phyloP scores from a whole-genome alignment of 2,797 vertebrate genomes.

The Phalanger gymnotis region DNA sequence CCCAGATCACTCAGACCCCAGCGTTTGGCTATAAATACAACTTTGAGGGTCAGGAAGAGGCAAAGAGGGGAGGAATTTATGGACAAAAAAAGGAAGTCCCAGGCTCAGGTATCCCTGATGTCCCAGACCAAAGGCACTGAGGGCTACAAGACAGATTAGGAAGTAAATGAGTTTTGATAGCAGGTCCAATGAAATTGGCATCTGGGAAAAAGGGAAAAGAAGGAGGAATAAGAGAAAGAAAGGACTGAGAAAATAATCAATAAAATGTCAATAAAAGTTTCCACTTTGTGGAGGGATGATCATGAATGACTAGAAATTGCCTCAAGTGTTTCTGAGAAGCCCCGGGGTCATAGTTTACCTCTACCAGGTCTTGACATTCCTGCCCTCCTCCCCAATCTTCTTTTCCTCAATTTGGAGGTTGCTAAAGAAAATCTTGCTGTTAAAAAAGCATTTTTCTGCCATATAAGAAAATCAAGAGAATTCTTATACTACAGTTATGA shows the following conservation, averaged over 20 bases:
- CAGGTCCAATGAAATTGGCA: neutral
- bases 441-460: neutral
- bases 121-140: neutral
- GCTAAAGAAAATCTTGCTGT: neutral
- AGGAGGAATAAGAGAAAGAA: neutral
- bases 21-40: constrained; percentile 43
- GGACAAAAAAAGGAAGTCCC: constrained; percentile 4
- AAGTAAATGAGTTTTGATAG: neutral
- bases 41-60: constrained; percentile 27
- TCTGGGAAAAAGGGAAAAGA: constrained; percentile 5
- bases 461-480: neutral
- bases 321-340: neutral
- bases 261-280: neutral
- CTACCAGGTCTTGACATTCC: neutral
- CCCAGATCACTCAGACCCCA: constrained; percentile 3
- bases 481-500: neutral
- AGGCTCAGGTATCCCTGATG: neutral
- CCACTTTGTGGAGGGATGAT: neutral
- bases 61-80: neutral
- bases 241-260: too few relatives aligned
- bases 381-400: neutral
- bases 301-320: neutral
- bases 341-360: neutral
- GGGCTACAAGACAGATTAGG: neutral
- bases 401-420: neutral